Evolutionary conservation across 2,888 invertebrate genomes (phyloP), one percentile per base, ranked within the genome.

Genomic region (Allacma fusca): DNA sequence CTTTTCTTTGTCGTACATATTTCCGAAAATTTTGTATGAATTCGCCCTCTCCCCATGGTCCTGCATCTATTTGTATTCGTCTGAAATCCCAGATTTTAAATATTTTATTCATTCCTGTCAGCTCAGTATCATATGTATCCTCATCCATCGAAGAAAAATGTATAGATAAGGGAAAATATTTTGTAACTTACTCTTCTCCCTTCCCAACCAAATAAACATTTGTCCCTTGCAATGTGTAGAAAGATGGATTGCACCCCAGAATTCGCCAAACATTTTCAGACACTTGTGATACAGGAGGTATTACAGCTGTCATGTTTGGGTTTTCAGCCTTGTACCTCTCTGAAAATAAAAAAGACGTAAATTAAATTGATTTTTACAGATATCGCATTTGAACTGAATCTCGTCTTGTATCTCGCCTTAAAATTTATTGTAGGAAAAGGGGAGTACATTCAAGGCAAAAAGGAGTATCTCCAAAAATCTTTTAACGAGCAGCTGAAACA

Each of bases 161-260:
- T n/a, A n/a, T n/a, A n/a, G n/a, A n/a, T n/a, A n/a, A n/a, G n/a
- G n/a, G n/a, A n/a, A n/a, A 70, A 44, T 21, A 5, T 29, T 50
- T 44, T 43, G 13, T 13, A 73, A 44, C 24, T 23, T 87, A 95
- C 97, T 91, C 93, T 86, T 89, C 89, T 7, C 98, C 98, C 40
- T 92, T 95, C 50, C 98, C 99, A 79, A 99, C 90, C 21, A 99
- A 88, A 86, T 99, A 99, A 0, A 98, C 97, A 86, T 99, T 99
- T 1, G 99, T 99, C 65, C 99, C 99, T 87, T 98, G 98, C n/a
- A 99, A 88, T 0, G 98, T 98, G 94, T 97, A 95, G 21, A 92
- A 90, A 0, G 97, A 92, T 4, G 98, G 97, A 89, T 99, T 99
- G 85, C 96, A 97, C 77, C 98, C 98, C 70, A 99, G 88, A 83